Base-by-base conservation (phyloP, 2,113 vertebrate genomes). In the Stegastes partitus region DNA sequence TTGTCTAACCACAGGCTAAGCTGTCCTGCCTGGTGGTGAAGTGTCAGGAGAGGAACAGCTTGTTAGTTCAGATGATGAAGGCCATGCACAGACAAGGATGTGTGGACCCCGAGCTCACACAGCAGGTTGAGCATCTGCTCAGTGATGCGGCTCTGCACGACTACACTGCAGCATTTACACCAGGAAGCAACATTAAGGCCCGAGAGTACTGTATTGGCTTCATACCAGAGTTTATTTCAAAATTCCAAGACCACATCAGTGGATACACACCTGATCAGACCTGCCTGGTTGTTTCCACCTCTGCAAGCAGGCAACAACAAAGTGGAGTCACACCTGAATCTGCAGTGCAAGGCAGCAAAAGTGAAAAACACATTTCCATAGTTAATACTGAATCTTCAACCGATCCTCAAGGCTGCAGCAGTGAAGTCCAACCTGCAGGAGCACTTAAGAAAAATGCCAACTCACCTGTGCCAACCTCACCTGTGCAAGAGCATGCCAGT, bases 21-120 rank as follows among this genome's bases (percentile, higher is more conserved):
- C 83, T 95, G 81, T 94, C 95, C 7, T 96, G 92, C 42, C 90
- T 97, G 85, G 93, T 93, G 51, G 83, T 15, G 47, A 97, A 96
- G 90, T 97, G 96, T 86, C 87, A 77, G 67, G 90, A 95, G 83
- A 94, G 96, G 79, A 96, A 96, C 90, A 57, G 1, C 68, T 62
- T 96, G 65, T 90, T 97, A 81, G 72, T 9, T 0, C 91, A 76
- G 66, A 89, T 96, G 89, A 79, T 92, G 14, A 79, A 12, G 0
- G 81, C 92, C 47, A 91, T 96, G 68, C 79, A 22, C 15, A 78
- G 74, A 65, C 85, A 0, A 0, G 94, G 92, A 63, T 74, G 68
- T 2, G 45, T 9, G 47, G 86, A 88, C 28, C 39, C 6, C 22
- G 25, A 22, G 0, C 92, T 97, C 51, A 90, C 81, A 0, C 80